Base-by-base conservation (phyloP, 2,888 invertebrate species). In the Tachystola acroxantha region DNA sequence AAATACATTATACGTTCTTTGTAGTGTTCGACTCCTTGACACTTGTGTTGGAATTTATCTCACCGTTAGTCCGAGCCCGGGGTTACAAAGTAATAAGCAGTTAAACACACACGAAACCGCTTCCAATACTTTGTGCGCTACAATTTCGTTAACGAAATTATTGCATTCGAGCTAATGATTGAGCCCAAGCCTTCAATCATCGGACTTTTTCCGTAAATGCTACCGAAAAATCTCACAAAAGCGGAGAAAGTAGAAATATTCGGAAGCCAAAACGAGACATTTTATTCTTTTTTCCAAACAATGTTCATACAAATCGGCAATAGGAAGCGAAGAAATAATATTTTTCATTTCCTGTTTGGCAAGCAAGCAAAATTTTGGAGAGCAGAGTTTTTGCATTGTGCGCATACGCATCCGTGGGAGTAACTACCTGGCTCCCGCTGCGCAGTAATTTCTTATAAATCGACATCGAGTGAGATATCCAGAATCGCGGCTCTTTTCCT, bases 381-480 rank as follows among this genome's bases (percentile, higher is more conserved):
- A 64, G 70, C 53, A 50, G 60, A 67, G 69, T 77, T 81, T 75
- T 75, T 77, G 69, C 69, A 73, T 71, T 75, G 70, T 72, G 47
- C 63, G 55, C 50, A 16, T 51, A 56, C 46, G 62, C 57, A 67
- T 67, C 72, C 84, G 85, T 85, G 82, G 70, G 84, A 84, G 81
- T 68, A 53, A 55, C 71, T 84, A 85, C 85, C 84, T 85, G 85
- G 66, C 67, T 57, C 76, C 79, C 64, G 81, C 67, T 62, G 79
- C 53, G 75, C 55, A 50, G 73, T 82, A 78, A 84, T 84, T 80
- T 71, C 82, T 77, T 79, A 84, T 81, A 80, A 84, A 86, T 85
- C 70, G 84, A 81, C 73, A 84, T 84, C 78, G 70, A 86, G 84
- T 86, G 81, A 85, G 84, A 84, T 80, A 79, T 80, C 70, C 70